A percentile compares a stretch with the other conserved stretches of the same genome.
These are phyloP conservation scores for Xiphydria camelus DNA, from an alignment of 2,888 invertebrate genomes.

Conservation along the genomic window DNA sequence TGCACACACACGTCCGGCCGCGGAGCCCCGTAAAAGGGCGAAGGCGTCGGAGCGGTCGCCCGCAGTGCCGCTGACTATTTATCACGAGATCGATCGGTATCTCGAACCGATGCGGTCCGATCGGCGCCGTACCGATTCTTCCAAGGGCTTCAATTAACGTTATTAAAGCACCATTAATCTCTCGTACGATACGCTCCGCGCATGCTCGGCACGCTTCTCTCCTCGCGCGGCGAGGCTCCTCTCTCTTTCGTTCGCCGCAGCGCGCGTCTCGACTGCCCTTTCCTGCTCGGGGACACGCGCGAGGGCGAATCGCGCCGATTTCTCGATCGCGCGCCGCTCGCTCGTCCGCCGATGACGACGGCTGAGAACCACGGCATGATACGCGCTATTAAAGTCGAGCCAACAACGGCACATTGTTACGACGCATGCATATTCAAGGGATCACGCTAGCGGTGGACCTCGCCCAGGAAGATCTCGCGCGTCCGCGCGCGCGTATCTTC, in stretches of 20 bases:
- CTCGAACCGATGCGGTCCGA: slow-evolving; percentile 49
- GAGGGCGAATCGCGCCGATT: neutral
- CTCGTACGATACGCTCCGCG: slow-evolving; percentile 35
- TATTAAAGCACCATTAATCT: slow-evolving; percentile 57
- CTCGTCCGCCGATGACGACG: too few species aligned
- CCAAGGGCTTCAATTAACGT: slow-evolving; percentile 57
- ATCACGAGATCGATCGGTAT: slow-evolving; percentile 57
- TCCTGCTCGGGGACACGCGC: neutral
- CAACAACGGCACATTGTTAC: slow-evolving; percentile 18
- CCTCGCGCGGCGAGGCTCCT: too few species aligned
- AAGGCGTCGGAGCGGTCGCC: slow-evolving; percentile 53
- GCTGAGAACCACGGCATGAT: slow-evolving; percentile 14
- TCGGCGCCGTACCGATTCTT: slow-evolving; percentile 54
- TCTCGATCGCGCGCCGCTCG: neutral
- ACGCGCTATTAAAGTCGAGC: slow-evolving; percentile 16
- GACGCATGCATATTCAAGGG: slow-evolving; percentile 16
- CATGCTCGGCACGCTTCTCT: slow-evolving; percentile 42
- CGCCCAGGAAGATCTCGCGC: slow-evolving; percentile 5
- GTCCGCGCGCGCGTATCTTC: slow-evolving; percentile 1
- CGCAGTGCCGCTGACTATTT: slow-evolving; percentile 56
- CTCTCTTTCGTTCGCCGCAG: too few species aligned
- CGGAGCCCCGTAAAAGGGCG: too few species aligned
- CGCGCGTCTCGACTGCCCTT: neutral
- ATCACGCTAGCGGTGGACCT: slow-evolving; percentile 11
- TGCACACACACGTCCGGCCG: too few species aligned